Base-by-base conservation (phyloP, 2,797 vertebrate species). In the Lindbergichthys nudifrons region DNA sequence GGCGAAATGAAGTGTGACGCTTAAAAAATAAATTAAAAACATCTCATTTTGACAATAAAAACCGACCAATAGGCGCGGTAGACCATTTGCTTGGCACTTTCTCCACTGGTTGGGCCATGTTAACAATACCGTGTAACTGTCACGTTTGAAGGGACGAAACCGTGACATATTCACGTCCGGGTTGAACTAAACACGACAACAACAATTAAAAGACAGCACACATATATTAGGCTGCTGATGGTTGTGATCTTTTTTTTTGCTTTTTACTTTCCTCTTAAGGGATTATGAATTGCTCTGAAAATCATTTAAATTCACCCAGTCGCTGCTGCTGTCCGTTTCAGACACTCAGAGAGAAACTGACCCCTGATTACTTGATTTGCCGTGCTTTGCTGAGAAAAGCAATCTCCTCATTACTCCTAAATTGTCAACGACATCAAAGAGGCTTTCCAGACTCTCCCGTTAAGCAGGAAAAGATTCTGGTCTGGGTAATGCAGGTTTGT, bases 351-450 rank as follows among this genome's bases (percentile, higher is more conserved):
- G 47, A 77, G 8, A 85, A 65, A 77, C 65, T 70, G 79, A 83
- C 75, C 67, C 47, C 64, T 84, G 77, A 89, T 88, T 85, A 71
- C 72, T 83, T 86, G 81, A 86, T 85, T 80, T 23, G 69, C 68
- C 13, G 52, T 15, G 51, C 65, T 62, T 80, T 18, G 3, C 59
- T 32, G 54, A 66, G 77, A 74, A 83, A 79, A 73, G 61, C 78
- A 58, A 83, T 84, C 69, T 81, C 47, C 75, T 86, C 75, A 83
- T 91, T 90, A 81, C 77, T 71, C 58, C 64, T n/a, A 62, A 80
- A 39, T 75, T 85, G 79, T 75, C 75, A 69, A 61, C 8, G 48
- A 52, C 73, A 76, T 85, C 77, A 82, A 73, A 83, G 68, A 68
- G 61, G 65, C 57, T 83, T 70, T 57, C 43, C 73, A 68, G 32